Conservation (phyloP, 2,888 invertebrate genomes). For the Lepidocyrtoides sp. region DNA sequence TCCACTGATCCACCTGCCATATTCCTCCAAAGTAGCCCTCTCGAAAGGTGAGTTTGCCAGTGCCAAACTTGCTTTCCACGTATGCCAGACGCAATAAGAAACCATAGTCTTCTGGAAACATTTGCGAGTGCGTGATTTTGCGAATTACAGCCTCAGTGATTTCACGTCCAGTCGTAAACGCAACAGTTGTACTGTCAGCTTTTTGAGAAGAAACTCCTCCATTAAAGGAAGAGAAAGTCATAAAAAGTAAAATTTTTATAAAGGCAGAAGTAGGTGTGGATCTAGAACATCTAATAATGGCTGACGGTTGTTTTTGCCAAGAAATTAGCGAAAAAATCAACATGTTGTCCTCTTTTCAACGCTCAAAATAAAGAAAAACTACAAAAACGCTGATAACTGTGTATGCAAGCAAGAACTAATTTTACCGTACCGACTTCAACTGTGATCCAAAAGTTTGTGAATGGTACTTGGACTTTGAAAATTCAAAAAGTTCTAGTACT, state of each 20-base stretch:
- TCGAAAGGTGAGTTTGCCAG: slow-evolving; percentile 42
- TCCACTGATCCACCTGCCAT: slow-evolving; percentile 63
- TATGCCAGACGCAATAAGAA: slow-evolving; percentile 72
- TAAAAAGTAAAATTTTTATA: background rate
- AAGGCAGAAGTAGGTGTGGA: background rate
- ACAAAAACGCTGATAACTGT: no score
- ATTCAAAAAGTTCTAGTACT: no score
- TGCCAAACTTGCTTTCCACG: slow-evolving; percentile 73
- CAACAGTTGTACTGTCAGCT: background rate
- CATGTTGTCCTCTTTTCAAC: no score
- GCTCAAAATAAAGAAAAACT: no score
- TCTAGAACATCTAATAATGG: no score
- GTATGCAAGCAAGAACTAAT: no score
- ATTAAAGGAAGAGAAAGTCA: background rate
- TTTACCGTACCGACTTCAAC: no score
- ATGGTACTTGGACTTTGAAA: no score
- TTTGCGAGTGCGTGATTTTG: background rate
- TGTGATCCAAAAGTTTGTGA: no score
- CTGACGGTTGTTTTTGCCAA: no score
- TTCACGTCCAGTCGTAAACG: background rate
- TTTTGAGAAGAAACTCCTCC: background rate
- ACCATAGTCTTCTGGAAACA: slow-evolving; percentile 67
- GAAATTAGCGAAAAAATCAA: no score
- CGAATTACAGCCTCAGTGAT: slow-evolving; percentile 28
- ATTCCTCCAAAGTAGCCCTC: slow-evolving; percentile 73